Evolutionary conservation across 2,888 invertebrate species (phyloP), one percentile per base, ranked within the genome.

Genomic region (Dysmachus trigonus): DNA sequence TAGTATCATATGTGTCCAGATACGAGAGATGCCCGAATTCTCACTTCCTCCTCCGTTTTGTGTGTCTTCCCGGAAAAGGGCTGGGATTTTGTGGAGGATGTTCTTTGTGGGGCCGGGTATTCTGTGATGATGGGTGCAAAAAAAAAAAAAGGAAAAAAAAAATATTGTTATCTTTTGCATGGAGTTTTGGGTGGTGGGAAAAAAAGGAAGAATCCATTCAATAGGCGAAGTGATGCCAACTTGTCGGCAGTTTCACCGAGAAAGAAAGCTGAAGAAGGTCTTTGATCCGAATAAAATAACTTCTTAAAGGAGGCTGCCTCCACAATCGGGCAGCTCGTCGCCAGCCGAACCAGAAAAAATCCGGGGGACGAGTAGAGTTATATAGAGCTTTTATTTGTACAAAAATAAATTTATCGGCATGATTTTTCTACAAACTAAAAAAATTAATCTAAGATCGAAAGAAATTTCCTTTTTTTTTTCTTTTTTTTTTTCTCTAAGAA

Each of bases 1-100:
- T 62, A 77, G 47, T 77, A 77, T 77, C 47, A 77, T 77, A 77
- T 77, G 77, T 77, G 77, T 30, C 77, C 77, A 62, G 27, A 41
- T 41, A 41, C 38, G 38, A 41, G 38, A 41, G 62, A 62, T 27
- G 10, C 27, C 62, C 62, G 62, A 62, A n/a, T n/a, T n/a, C n/a
- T n/a, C n/a, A n/a, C n/a, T n/a, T n/a, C n/a, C n/a, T n/a, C n/a
- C n/a, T n/a, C n/a, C n/a, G n/a, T n/a, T n/a, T n/a, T n/a, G n/a
- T n/a, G n/a, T n/a, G n/a, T n/a, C n/a, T n/a, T n/a, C 27, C 62
- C 27, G 30, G 5, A 13, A 47, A 47, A 22, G 47, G 47, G 30
- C 15, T n/a, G 73, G n/a, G 73, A 15, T 41, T 41, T 41, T 41
- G 38, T 18, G 73, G 7, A 1, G 30, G 77, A n/a, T n/a, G n/a